Base-by-base conservation (phyloP, 2,888 invertebrate species). In the Sarcophaga subvicina region DNA sequence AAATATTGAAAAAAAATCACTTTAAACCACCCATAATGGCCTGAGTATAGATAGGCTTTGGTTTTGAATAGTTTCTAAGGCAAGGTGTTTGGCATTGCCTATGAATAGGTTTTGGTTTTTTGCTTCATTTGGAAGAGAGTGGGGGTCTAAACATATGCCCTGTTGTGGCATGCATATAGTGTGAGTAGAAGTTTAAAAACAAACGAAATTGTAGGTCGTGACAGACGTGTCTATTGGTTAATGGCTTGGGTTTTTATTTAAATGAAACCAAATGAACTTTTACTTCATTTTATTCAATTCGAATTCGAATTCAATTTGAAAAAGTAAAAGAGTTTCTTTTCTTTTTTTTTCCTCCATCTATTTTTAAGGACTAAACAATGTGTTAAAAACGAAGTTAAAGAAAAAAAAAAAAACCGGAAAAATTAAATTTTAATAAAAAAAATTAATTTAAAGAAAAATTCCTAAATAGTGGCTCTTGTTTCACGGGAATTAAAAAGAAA, bases 141-240 rank as follows among this genome's bases (percentile, higher is more conserved):
- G 37, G 49, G 63, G 25, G 54, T 25, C 54, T 60, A 67, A 80
- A 76, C 17, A 70, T 79, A 25, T 49, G 27, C 12, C 49, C 37
- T 59, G 63, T 78, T 62, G 72, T 67, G 62, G 76, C 47, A 20
- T 73, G 77, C 25, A 4, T 25, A n/a, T 37, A 49, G 60, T 47
- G 60, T 66, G 54, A 54, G 49, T 20, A 49, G 45, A 20, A 66
- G 72, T 72, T 77, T 71, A 17, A 8, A 66, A 71, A 54, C 66
- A 62, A 63, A 66, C 70, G 59, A 77, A 83, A 77, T 78, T 84
- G 78, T 81, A 87, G 88, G 85, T 88, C 88, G 88, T 88, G 88
- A 88, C 88, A 87, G 86, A 87, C 88, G 88, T 88, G 88, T 85
- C 87, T 87, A 87, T 88, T 83, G 85, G 78, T 76, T 83, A 88